Base-by-base conservation (phyloP, 2,888 invertebrate species). In the Argynnis bischoffii region DNA sequence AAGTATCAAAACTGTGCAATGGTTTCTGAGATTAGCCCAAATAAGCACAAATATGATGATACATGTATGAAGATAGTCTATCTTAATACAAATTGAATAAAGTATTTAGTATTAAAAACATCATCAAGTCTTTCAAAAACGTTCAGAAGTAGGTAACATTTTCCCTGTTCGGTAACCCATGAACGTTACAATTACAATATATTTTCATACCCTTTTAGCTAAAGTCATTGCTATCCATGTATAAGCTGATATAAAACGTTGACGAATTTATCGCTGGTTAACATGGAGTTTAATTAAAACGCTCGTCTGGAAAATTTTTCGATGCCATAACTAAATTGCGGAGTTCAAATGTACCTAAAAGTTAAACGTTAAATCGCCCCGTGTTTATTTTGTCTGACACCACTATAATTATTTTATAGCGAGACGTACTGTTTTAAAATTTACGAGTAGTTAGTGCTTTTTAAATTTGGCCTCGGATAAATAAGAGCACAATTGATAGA, bases 271-370 rank as follows among this genome's bases (percentile, higher is more conserved):
- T 70, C 63, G 67, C 47, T 64, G 67, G 48, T 70, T 64, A 55
- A 64, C 70, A 67, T 67, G 55, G 56, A 57, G 51, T 70, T 70
- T 67, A 70, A 67, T 70, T 70, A 70, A 70, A 70, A 70, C 56
- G 61, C 64, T 64, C 67, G 56, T 57, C 64, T 60, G 48, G 64
- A 48, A 70, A 35, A 70, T 65, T 55, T 63, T 61, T 64, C 64
- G 48, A 35, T 41, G 56, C 61, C 55, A 64, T 70, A 64, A 63
- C 70, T 61, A 64, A 70, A 61, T 64, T 67, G 64, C 60, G 48
- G 18, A 54, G 56, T 56, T 53, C 35, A 41, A 41, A 41, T 41
- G 35, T 41, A 41, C 11, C 56, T 21, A 64, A 64, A 61, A 53
- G 57, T 41, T 57, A 57, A 64, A 57, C 57, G 31, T 47, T 66